Percentiles rank a stretch among this genome's conserved stretches.
Conservation (phyloP, 2,113 vertebrate species). For the Mystacornis crossleyi region DNA sequence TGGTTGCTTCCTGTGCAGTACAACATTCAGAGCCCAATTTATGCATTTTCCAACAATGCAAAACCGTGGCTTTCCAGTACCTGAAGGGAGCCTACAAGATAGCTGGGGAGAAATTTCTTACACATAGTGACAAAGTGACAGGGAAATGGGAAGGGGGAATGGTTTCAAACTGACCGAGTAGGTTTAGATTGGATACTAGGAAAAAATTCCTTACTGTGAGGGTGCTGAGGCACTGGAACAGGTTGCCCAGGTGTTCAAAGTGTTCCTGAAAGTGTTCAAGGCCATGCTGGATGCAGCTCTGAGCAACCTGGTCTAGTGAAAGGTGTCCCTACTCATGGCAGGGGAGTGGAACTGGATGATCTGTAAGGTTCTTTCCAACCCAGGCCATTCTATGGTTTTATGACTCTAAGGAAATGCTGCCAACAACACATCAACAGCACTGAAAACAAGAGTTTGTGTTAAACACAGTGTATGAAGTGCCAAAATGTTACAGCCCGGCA, state of each 20-base stretch:
- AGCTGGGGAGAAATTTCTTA: not conserved
- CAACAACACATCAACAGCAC: not conserved
- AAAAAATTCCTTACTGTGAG: not conserved
- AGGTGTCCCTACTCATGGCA: not conserved
- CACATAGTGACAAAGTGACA: accelerated
- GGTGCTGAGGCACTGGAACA: not conserved
- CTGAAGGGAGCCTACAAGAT: not conserved
- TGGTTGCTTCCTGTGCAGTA: not conserved
- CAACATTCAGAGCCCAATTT: not conserved
- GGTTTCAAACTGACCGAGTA: not conserved
- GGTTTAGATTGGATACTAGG: not conserved
- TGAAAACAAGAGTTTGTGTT: not conserved
- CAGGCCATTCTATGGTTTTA: not conserved
- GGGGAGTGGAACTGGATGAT: not conserved
- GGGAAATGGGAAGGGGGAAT: no score
- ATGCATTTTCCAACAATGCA: not conserved
- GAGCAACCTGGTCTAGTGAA: not conserved
- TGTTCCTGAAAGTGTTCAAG: not conserved
- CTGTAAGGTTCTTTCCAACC: not conserved
- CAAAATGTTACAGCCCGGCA: not conserved
- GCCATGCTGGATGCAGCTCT: not conserved
- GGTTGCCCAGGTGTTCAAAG: not conserved
- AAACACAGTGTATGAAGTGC: not conserved
- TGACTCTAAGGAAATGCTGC: not conserved
- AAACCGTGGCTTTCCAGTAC: not conserved